A percentile compares a stretch with the other conserved stretches of the same genome.
These are phyloP conservation scores for Lypha dubia DNA, from an alignment of 2,888 invertebrate species.

Conservation along the genomic window DNA sequence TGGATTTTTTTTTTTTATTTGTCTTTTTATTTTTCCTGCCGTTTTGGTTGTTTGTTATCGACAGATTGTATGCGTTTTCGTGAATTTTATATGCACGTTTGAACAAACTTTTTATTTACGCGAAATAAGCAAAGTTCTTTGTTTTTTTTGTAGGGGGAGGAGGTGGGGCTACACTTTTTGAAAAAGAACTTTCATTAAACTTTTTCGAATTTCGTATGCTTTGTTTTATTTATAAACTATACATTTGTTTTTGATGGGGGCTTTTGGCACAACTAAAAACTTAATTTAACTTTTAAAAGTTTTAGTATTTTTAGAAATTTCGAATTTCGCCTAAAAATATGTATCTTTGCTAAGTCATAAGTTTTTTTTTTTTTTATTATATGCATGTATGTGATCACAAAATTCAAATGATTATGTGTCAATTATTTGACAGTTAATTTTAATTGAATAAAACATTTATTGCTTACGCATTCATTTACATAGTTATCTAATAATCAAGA, in stretches of 20 bases:
- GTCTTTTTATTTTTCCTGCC: background rate
- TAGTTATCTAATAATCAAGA: conserved; percentile 54
- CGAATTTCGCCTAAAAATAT: background rate
- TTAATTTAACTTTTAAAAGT: conserved; percentile 18
- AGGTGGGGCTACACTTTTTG: background rate
- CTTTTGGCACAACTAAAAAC: conserved; percentile 31
- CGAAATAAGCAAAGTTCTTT: conserved; percentile 70
- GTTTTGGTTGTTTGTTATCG: conserved; percentile 43
- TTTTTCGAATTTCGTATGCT: conserved; percentile 23
- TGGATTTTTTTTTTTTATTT: conserved; percentile 38
- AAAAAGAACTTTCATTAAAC: conserved; percentile 22
- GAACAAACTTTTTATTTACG: conserved; percentile 64
- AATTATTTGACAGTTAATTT: conserved; percentile 54
- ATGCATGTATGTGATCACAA: too few relatives aligned
- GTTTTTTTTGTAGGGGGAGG: too few relatives aligned
- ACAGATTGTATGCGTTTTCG: conserved; percentile 58
- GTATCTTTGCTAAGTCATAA: conserved; percentile 10
- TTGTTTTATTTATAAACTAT: conserved; percentile 50
- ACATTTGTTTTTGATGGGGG: background rate
- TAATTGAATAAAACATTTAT: conserved; percentile 37
- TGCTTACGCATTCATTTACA: conserved; percentile 66
- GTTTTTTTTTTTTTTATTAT: background rate
- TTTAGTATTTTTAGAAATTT: conserved; percentile 6
- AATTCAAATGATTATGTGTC: conserved; percentile 44
- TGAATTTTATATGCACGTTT: conserved; percentile 60